Evolutionary conservation across 1,140 invertebrate genomes (phyloP).

Genomic region (Caenorhabditis latens): DNA sequence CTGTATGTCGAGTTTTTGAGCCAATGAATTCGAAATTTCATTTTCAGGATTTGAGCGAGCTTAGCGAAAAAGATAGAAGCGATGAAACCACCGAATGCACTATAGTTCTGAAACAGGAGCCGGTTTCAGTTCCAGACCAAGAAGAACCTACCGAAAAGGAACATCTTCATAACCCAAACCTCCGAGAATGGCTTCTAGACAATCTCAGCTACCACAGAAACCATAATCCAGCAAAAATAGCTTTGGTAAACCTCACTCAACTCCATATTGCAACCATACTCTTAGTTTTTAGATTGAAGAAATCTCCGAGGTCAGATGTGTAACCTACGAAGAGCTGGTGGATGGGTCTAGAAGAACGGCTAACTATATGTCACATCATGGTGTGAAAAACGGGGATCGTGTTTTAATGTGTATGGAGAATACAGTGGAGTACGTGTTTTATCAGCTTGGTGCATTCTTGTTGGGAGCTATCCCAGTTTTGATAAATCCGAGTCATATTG

Average conservation of each 20-base stretch:
- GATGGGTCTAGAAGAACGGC: constrained; percentile 8
- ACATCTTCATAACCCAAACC: background rate
- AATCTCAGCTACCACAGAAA: constrained; percentile 15
- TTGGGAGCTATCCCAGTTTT: constrained; percentile 35
- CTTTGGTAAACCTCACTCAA: background rate
- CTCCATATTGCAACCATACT: too few relatives aligned
- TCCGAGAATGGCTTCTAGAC: constrained; percentile 34
- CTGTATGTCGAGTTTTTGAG: background rate
- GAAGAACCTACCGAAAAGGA: background rate
- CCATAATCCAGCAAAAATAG: constrained; percentile 11
- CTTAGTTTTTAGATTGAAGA: constrained; percentile 35
- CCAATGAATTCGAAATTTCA: background rate
- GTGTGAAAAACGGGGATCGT: constrained; percentile 8
- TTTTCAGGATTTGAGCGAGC: constrained; percentile 3
- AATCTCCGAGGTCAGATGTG: constrained; percentile 25
- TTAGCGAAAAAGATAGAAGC: background rate
- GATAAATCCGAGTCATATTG: constrained; percentile 44
- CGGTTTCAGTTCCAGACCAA: background rate
- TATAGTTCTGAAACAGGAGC: too few relatives aligned
- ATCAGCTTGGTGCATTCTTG: background rate
- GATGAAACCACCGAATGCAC: constrained; percentile 1
- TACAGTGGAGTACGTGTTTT: constrained; percentile 32
- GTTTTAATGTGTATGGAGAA: constrained; percentile 50
- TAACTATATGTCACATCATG: constrained; percentile 50
- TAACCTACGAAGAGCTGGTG: constrained; percentile 32